Evolutionary conservation across 2,797 vertebrate species (phyloP).

Genomic region (Chanos chanos): DNA sequence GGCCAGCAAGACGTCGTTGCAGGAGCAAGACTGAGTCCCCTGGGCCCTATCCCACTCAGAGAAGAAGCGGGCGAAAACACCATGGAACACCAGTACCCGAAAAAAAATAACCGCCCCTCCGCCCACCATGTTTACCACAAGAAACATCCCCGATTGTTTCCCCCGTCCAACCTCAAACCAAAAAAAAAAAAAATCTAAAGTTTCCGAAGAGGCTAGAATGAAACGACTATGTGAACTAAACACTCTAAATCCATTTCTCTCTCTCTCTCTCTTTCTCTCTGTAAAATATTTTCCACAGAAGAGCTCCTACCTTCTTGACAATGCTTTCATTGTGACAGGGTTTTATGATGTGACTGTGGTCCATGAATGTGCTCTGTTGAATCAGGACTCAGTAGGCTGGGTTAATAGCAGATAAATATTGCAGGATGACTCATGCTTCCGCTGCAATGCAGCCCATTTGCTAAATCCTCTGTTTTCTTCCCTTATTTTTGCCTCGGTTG

Average conservation of each 20-base stretch:
- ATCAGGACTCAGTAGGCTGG: slow-evolving; percentile 25
- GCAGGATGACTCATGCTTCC: slow-evolving; percentile 37
- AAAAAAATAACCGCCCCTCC: slow-evolving; percentile 11
- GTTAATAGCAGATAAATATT: slow-evolving; percentile 30
- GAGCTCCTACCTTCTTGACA: slow-evolving; percentile 32
- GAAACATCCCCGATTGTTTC: slow-evolving; percentile 12
- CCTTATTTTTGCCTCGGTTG: too few relatives aligned
- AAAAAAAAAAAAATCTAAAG: slow-evolving; percentile 25
- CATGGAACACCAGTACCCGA: too few relatives aligned
- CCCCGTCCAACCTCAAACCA: neutral
- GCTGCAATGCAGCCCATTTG: slow-evolving; percentile 11
- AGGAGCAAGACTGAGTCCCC: too few relatives aligned
- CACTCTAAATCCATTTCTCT: slow-evolving; percentile 37
- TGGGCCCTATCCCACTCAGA: slow-evolving; percentile 1
- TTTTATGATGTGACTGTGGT: slow-evolving; percentile 13
- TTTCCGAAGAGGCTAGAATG: slow-evolving; percentile 14
- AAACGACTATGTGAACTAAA: slow-evolving; percentile 37
- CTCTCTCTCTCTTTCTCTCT: slow-evolving; percentile 17
- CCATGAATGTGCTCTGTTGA: slow-evolving; percentile 38
- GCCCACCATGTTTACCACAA: slow-evolving; percentile 12
- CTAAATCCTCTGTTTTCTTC: too few relatives aligned
- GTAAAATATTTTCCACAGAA: slow-evolving; percentile 43
- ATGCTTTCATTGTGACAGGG: slow-evolving; percentile 42
- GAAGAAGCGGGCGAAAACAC: too few relatives aligned
- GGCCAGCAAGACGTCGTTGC: too few relatives aligned